A percentile compares a stretch with the other conserved stretches of the same genome.
These are phyloP conservation scores for Agriopis marginaria DNA, from an alignment of 2,888 invertebrate genomes.

Conservation along the genomic window DNA sequence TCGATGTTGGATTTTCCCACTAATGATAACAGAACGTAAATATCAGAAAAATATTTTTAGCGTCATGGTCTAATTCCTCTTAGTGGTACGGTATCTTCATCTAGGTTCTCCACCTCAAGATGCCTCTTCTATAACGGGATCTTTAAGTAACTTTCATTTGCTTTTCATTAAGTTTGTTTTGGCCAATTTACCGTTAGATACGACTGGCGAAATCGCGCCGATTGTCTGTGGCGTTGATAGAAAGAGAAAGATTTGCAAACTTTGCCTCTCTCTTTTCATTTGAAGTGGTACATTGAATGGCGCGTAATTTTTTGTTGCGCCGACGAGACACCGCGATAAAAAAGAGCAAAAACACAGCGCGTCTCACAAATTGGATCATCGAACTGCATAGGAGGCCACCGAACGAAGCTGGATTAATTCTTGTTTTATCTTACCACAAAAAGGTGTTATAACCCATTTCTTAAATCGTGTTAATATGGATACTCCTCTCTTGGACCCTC, in stretches of 20 bases:
- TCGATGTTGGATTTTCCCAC: conserved; percentile 49
- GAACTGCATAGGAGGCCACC: conserved; percentile 76
- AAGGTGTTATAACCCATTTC: no score
- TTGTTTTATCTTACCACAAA: no score
- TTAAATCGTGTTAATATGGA: no score
- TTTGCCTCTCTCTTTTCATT: conserved; percentile 58
- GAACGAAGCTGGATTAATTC: conserved; percentile 61
- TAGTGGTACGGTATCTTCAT: conserved; percentile 13
- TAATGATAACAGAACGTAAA: conserved; percentile 27
- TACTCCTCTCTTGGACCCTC: no score
- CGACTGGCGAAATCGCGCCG: conserved; percentile 50
- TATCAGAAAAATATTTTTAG: conserved; percentile 16
- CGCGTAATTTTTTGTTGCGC: conserved; percentile 66
- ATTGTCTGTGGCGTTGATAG: conserved; percentile 53
- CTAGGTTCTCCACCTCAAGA: conserved; percentile 17
- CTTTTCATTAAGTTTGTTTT: conserved; percentile 72
- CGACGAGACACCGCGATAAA: conserved; percentile 61
- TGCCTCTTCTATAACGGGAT: conserved; percentile 56
- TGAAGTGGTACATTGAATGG: conserved; percentile 68
- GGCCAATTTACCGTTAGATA: conserved; percentile 71
- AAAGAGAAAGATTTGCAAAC: conserved; percentile 66
- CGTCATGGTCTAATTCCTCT: conserved; percentile 7
- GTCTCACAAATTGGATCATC: conserved; percentile 78
- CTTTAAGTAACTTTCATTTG: conserved; percentile 68
- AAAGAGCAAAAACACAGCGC: conserved; percentile 70